Evolutionary conservation across 2,888 invertebrate genomes (phyloP).

Genomic region (Miltochrista miniata): DNA sequence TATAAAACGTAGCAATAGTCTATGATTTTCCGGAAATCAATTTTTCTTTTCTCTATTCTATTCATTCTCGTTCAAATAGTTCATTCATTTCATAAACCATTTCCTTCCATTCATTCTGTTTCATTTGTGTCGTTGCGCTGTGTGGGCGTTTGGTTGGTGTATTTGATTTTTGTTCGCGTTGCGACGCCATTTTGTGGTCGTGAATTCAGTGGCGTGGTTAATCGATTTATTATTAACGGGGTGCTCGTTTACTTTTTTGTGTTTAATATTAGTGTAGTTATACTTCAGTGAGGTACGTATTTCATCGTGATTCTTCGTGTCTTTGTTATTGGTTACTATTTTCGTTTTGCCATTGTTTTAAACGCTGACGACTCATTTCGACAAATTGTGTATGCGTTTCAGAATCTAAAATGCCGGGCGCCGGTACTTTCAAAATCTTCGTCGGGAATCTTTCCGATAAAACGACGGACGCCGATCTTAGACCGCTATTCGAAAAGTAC

Average conservation of each 20-base stretch:
- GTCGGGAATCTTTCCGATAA: conserved; percentile 98
- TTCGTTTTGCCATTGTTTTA: conserved; percentile 53
- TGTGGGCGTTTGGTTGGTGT: too few species aligned
- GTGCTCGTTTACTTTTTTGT: conserved; percentile 29
- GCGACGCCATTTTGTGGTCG: conserved; percentile 33
- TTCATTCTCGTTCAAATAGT: too few species aligned
- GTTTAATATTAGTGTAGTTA: conserved; percentile 31
- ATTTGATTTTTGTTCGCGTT: conserved; percentile 2
- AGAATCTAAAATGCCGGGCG: conserved; percentile 91
- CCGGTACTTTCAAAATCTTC: conserved; percentile 98
- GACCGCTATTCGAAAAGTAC: conserved; percentile 97
- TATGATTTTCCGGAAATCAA: too few species aligned
- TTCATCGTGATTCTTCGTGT: conserved; percentile 11
- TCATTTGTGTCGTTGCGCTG: too few species aligned
- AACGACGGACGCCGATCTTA: conserved; percentile 93
- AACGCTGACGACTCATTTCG: conserved; percentile 80
- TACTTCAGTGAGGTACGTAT: conserved; percentile 52
- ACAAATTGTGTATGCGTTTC: conserved; percentile 82
- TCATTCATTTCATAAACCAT: too few species aligned
- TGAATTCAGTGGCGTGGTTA: conserved; percentile 4
- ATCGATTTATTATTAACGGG: conserved; percentile 4
- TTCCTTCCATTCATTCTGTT: too few species aligned
- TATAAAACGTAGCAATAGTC: too few species aligned
- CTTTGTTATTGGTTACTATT: conserved; percentile 15
- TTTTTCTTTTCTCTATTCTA: too few species aligned